phyloP scores from a whole-genome alignment of 64 coral and sea anemone species.

The Trachythela sp. region DNA sequence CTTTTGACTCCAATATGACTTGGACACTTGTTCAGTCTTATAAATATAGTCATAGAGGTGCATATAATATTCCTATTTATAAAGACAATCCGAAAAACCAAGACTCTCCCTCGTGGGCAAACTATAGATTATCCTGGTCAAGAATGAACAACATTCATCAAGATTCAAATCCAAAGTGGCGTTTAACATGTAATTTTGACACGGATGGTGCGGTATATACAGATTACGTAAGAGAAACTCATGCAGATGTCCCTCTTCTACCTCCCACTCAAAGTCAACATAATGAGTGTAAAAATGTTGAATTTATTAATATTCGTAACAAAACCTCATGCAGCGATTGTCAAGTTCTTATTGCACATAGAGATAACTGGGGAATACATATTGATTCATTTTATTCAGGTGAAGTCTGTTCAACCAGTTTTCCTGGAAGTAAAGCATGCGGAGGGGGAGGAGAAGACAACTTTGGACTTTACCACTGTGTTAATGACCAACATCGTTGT shows the following conservation, averaged over 20 bases:
- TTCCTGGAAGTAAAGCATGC: neutral
- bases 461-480: neutral
- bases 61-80: neutral
- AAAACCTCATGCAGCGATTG: neutral
- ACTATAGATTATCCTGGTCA: neutral
- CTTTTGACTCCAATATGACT: neutral
- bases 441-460: neutral
- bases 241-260: neutral
- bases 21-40: neutral
- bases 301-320: neutral
- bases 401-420: neutral
- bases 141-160: neutral
- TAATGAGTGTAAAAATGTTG: neutral
- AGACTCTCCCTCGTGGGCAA: neutral
- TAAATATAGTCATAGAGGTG: neutral
- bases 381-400: neutral
- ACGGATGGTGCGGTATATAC: neutral
- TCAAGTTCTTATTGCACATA: neutral
- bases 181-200: neutral
- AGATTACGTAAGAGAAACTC: neutral
- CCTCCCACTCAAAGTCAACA: neutral
- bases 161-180: neutral
- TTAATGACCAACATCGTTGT: neutral
- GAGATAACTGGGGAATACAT: neutral
- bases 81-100: neutral